Evolutionary conservation across 2,797 vertebrate species (phyloP), one percentile per base, ranked within the genome.

Genomic region (Sebastes oblongus): DNA sequence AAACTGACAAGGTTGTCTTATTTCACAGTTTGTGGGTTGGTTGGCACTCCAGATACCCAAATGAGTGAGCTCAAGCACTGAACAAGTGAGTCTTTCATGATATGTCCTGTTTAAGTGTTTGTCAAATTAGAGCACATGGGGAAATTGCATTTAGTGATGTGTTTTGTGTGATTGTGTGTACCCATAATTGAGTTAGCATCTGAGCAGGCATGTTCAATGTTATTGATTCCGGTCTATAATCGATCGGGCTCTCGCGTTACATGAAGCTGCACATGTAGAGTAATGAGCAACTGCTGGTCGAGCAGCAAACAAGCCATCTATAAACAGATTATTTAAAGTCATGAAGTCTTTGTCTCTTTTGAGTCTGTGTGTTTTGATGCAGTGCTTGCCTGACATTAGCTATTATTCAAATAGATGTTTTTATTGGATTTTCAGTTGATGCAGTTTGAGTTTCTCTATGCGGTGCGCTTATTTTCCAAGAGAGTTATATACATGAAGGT

Each of bases 161-260:
- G 58, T 61, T 25, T 59, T 70, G 3, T 69, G 29, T 54, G 7
- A 27, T 12, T 29, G 13, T 6, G 32, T 50, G 27, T 24, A 3
- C 22, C 80, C 46, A 39, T 54, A 78, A 66, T 62, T 81, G 73
- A 80, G 42, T 81, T 87, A 79, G 83, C 74, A 88, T 86, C 82
- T 59, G 36, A 65, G 60, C 81, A 78, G 74, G 61, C 82, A 58
- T 83, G 84, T 89, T 90, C 83, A 61, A 77, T 79, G 50, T 22
- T 88, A 93, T 93, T 93, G 92, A 93, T 93, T 76, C 13, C 0
- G 13, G 71, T 25, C 82, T 71, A 77, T 86, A 80, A 89, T 92
- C 77, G 39, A 92, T 90, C 24, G 16, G 8, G 29, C 80, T 81
- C 77, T 86, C 77, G 22, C 66, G 39, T 89, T 86, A 86, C 89